Percentiles rank a stretch among this genome's conserved stretches.
These are phyloP conservation scores for Silurus asotus DNA, from an alignment of 2,113 vertebrate species.

Conservation along the genomic window DNA sequence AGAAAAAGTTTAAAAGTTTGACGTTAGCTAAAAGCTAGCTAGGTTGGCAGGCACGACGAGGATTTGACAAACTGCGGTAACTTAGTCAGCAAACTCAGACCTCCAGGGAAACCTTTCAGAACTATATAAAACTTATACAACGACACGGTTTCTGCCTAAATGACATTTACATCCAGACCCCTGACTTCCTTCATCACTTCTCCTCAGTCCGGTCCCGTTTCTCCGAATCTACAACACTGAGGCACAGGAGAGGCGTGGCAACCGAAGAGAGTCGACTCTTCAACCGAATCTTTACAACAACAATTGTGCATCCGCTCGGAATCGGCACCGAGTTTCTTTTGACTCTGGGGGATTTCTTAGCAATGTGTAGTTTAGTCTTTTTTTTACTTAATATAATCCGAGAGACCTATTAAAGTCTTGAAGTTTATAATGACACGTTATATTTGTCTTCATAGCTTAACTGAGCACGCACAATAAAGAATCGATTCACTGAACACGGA, in stretches of 20 bases:
- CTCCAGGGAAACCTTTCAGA: not conserved
- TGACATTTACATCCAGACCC: not conserved
- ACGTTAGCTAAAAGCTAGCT: conserved; percentile 16
- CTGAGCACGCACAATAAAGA: not conserved
- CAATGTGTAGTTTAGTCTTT: not conserved
- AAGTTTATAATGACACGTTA: not conserved
- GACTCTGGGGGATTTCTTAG: not conserved
- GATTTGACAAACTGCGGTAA: not conserved
- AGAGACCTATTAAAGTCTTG: not conserved
- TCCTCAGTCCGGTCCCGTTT: not conserved
- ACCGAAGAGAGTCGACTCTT: not conserved
- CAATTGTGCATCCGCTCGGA: not conserved
- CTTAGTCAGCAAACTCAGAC: not conserved
- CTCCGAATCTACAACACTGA: not conserved
- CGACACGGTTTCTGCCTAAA: not conserved
- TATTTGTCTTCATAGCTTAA: not conserved
- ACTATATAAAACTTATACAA: not conserved
- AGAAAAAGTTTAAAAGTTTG: conserved; percentile 8
- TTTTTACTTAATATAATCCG: not conserved
- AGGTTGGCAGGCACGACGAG: not conserved
- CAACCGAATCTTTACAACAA: not conserved
- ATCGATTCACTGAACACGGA: not conserved
- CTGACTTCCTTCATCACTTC: not conserved
- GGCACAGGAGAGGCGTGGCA: conserved; percentile 13
- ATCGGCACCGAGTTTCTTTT: not conserved